Evolutionary conservation across 30 jellyfish, hydroid and myxozoan genomes (phyloP).

Genomic region (Phacellophora camtschatica): DNA sequence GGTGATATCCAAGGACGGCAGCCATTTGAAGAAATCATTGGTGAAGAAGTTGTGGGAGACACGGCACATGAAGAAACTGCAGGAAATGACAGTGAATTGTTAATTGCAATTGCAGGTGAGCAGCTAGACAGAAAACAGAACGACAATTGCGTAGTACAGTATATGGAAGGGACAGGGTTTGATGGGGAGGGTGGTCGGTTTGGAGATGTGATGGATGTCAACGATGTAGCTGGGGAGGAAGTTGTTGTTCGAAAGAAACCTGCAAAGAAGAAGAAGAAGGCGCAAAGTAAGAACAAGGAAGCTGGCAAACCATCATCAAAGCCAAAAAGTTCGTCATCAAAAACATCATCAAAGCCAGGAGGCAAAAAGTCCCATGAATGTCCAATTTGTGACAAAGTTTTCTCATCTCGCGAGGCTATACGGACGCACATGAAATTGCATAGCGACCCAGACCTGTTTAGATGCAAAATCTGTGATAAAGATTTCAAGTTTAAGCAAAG

Average conservation of each 20-base stretch:
- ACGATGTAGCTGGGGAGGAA: slow-evolving; percentile 71
- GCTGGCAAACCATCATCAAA: slow-evolving; percentile 20
- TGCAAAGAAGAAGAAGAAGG: slow-evolving; percentile 59
- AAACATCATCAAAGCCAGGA: neutral
- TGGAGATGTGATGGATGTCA: slow-evolving; percentile 58
- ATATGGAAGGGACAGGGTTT: slow-evolving; percentile 58
- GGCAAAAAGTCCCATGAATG: slow-evolving; percentile 46
- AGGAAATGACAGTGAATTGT: slow-evolving; percentile 55
- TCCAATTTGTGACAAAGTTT: slow-evolving; percentile 58
- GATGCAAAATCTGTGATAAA: slow-evolving; percentile 62
- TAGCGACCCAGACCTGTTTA: slow-evolving; percentile 58
- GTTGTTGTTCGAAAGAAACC: slow-evolving; percentile 58
- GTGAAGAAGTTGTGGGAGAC: slow-evolving; percentile 65
- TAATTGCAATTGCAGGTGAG: slow-evolving; percentile 60
- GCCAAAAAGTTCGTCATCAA: neutral
- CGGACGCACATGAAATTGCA: slow-evolving; percentile 64
- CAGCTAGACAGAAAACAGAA: slow-evolving; percentile 52
- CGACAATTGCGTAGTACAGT: slow-evolving; percentile 57
- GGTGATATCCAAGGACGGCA: slow-evolving; percentile 61
- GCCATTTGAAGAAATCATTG: slow-evolving; percentile 64
- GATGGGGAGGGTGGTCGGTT: slow-evolving; percentile 40
- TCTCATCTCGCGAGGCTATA: slow-evolving; percentile 64
- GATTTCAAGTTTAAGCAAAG: slow-evolving; percentile 67
- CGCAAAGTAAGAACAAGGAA: slow-evolving; percentile 43
- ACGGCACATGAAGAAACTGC: slow-evolving; percentile 43